Percentiles rank a stretch among this genome's conserved stretches.
phyloP scores from a whole-genome alignment of 2,113 vertebrate genomes.

The Neodon shergylaensis region DNA sequence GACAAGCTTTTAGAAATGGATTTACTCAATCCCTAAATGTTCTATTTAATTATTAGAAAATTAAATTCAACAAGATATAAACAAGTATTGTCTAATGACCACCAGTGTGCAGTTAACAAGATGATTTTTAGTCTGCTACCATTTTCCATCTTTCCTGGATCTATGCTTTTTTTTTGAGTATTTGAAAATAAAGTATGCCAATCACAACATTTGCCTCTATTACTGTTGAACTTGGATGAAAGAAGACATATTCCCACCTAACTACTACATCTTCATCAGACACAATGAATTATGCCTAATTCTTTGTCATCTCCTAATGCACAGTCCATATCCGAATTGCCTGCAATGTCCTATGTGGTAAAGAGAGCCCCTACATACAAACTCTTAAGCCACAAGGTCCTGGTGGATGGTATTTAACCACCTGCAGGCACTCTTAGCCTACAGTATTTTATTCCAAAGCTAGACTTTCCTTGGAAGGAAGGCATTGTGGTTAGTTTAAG shows the following conservation, averaged over 20 bases:
- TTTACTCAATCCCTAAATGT: neutral
- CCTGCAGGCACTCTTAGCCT: neutral
- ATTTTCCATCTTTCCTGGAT: neutral
- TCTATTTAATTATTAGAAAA: neutral
- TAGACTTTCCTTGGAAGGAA: neutral
- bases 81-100: neutral
- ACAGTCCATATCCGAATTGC: neutral
- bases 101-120: neutral
- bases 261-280: neutral
- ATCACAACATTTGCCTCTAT: neutral
- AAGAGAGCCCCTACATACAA: neutral
- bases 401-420: neutral
- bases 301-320: neutral
- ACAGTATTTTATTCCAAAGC: neutral
- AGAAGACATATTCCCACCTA: neutral
- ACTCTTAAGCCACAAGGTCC: neutral
- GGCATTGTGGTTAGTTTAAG: neutral
- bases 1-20: neutral
- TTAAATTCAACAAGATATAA: neutral
- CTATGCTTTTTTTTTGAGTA: neutral
- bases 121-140: neutral
- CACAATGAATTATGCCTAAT: neutral
- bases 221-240: neutral
- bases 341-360: neutral
- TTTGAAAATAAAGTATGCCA: conserved; percentile 28